Conservation (phyloP, 2,888 invertebrate genomes). For the Cataglyphis cursor region DNA sequence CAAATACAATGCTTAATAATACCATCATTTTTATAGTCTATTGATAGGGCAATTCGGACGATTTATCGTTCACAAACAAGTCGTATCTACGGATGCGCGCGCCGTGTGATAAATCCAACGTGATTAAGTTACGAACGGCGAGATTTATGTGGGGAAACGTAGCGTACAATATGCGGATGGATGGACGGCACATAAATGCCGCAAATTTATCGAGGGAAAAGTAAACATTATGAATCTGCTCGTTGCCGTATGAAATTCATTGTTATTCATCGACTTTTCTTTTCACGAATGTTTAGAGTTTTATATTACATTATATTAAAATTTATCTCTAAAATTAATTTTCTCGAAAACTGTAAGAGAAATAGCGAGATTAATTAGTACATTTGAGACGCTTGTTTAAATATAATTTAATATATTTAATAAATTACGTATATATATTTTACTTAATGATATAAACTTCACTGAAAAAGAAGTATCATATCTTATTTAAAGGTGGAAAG, state of each 20-base stretch:
- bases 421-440: not conserved
- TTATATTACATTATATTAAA: not conserved
- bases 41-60: slow-evolving; percentile 13
- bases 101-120: slow-evolving; percentile 48
- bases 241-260: slow-evolving; percentile 8
- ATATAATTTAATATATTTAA: slow-evolving; percentile 17
- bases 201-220: slow-evolving; percentile 47
- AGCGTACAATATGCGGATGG: slow-evolving; percentile 38
- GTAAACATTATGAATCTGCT: slow-evolving; percentile 41
- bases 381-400: not conserved
- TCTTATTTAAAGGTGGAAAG: slow-evolving; percentile 8
- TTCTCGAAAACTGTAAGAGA: slow-evolving; percentile 3
- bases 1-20: slow-evolving; percentile 24
- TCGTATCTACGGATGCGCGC: slow-evolving; percentile 22
- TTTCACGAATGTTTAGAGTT: slow-evolving; percentile 10
- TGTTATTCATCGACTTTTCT: not conserved
- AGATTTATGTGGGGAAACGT: slow-evolving; percentile 46
- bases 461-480: not conserved
- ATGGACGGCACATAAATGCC: slow-evolving; percentile 44
- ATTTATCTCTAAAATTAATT: slow-evolving; percentile 17
- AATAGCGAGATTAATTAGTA: not conserved
- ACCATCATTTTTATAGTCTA: slow-evolving; percentile 14
- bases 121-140: slow-evolving; percentile 50
- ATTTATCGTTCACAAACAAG: slow-evolving; percentile 47
- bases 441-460: not conserved